phyloP scores from a whole-genome alignment of 2,888 invertebrate genomes.

The Atethmia centrago region DNA sequence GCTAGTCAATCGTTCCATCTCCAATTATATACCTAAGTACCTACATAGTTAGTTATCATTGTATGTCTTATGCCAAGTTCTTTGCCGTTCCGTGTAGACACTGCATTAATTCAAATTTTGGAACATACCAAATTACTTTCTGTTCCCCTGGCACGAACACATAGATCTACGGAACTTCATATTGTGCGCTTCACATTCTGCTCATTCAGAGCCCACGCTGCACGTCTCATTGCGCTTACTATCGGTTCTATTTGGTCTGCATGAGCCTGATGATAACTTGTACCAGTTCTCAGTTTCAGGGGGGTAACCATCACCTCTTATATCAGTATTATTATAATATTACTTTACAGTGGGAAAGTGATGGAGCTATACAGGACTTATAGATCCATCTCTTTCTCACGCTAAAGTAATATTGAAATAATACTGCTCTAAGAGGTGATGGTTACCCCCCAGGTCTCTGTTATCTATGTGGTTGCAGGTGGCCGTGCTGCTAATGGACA shows the following conservation, averaged over 20 bases:
- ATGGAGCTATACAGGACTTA: too few relatives aligned
- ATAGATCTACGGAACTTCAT: not conserved
- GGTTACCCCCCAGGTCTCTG: too few relatives aligned
- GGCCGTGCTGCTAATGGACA: slow-evolving; percentile 96
- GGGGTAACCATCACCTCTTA: too few relatives aligned
- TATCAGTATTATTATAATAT: too few relatives aligned
- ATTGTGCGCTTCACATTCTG: not conserved
- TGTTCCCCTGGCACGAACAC: not conserved
- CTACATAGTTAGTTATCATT: too few relatives aligned
- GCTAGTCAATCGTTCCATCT: too few relatives aligned
- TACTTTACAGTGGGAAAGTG: too few relatives aligned
- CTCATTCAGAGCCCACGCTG: not conserved
- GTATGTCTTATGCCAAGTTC: not conserved
- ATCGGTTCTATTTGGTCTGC: not conserved
- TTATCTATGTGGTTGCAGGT: slow-evolving; percentile 90
- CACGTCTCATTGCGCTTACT: not conserved
- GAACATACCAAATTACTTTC: not conserved
- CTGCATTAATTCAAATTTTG: not conserved
- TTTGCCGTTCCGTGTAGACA: not conserved
- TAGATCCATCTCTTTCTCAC: too few relatives aligned
- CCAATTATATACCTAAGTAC: too few relatives aligned
- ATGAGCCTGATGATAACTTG: not conserved
- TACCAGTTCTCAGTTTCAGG: not conserved
- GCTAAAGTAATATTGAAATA: too few relatives aligned
- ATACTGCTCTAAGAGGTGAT: too few relatives aligned